These are phyloP conservation scores for Formica selysi DNA, from an alignment of 1,140 invertebrate genomes.

Conservation along the genomic window DNA sequence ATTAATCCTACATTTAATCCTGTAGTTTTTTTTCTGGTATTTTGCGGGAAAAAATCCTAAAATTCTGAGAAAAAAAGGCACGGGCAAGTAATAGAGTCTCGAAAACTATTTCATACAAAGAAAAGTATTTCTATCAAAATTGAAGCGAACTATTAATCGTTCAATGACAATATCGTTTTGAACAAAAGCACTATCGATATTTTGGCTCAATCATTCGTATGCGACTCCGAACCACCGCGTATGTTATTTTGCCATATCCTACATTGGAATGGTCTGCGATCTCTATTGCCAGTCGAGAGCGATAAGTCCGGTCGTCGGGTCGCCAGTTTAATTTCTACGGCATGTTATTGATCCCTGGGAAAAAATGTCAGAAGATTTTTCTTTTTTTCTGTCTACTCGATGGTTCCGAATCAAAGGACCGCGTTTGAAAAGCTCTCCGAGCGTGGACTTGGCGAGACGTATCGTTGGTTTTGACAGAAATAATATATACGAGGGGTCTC, in stretches of 20 bases:
- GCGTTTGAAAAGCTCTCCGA: constrained; percentile 34
- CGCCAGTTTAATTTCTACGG: constrained; percentile 50
- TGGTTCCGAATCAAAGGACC: constrained; percentile 28
- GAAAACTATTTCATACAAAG: not conserved
- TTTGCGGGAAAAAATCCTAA: not conserved
- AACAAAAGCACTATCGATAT: not conserved
- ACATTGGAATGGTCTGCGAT: not conserved
- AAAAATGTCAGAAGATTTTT: constrained; percentile 41
- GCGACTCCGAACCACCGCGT: not conserved
- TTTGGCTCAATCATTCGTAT: not conserved
- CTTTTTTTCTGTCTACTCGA: constrained; percentile 36
- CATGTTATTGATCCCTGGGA: constrained; percentile 42
- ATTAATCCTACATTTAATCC: not conserved
- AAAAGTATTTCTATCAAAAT: too few relatives aligned
- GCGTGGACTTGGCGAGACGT: constrained; percentile 33
- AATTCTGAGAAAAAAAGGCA: not conserved
- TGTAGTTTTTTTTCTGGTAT: too few relatives aligned
- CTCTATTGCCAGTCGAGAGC: constrained; percentile 18
- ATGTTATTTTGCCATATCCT: constrained; percentile 16
- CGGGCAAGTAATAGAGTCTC: not conserved
- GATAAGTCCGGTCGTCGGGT: constrained; percentile 18
- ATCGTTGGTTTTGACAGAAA: constrained; percentile 56
- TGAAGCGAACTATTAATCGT: not conserved
- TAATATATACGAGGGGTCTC: constrained; percentile 17
- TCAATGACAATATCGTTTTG: not conserved